phyloP scores from a whole-genome alignment of 2,888 invertebrate species.

The Euproctis similis region DNA sequence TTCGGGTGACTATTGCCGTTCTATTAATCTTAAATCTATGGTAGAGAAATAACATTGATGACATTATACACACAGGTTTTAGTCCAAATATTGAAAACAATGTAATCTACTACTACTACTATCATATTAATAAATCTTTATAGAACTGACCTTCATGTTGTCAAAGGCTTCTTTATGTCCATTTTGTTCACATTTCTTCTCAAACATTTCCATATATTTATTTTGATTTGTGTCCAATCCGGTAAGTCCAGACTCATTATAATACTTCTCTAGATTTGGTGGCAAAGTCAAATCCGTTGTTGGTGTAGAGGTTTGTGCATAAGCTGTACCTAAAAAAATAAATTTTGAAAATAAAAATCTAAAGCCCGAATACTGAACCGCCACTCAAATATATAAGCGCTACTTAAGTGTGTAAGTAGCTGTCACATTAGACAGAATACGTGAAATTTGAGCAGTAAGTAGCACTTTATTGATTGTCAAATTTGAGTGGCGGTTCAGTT shows the following conservation, averaged over 20 bases:
- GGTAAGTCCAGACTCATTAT: constrained; percentile 31
- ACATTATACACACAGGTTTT: too few species aligned
- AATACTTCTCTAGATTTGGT: constrained; percentile 38
- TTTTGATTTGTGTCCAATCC: constrained; percentile 39
- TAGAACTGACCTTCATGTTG: constrained; percentile 63
- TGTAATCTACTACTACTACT: background rate
- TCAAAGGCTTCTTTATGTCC: constrained; percentile 75
- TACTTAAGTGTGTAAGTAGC: too few species aligned
- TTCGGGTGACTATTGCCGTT: too few species aligned
- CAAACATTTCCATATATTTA: constrained; percentile 69
- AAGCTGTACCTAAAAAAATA: constrained; percentile 10
- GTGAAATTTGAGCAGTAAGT: too few species aligned
- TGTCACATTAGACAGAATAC: too few species aligned
- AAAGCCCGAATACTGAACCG: too few species aligned
- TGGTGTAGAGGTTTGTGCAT: constrained; percentile 8
- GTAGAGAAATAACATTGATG: too few species aligned
- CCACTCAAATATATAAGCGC: too few species aligned
- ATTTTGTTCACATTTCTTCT: constrained; percentile 80
- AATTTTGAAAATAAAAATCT: too few species aligned
- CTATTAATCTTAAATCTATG: too few species aligned
- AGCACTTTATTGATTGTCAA: too few species aligned
- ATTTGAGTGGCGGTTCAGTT: too few species aligned
- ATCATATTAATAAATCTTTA: background rate
- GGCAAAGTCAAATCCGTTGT: constrained; percentile 29
- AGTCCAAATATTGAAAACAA: background rate